Conservation (phyloP, 2,113 vertebrate species). For the Nothocercus julius region DNA sequence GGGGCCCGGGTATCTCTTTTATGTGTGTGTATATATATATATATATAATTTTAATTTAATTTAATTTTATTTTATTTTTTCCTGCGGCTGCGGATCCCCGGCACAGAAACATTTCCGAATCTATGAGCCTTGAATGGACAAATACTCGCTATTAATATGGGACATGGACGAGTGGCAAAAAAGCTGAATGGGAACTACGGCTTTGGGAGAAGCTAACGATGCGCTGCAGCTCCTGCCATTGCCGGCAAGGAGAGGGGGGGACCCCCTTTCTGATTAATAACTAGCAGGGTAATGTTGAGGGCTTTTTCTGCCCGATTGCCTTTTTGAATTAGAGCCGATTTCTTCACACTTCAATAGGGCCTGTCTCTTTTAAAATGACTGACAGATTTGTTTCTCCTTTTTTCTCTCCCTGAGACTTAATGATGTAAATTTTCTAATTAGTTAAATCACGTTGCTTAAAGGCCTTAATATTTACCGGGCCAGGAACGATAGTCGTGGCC, state of each 20-base stretch:
- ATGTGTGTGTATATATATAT: no score
- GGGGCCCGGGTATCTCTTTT: no score
- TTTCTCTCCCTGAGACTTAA: conserved; percentile 85
- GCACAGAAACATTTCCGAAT: conserved; percentile 70
- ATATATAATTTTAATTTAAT: no score
- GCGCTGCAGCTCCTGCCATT: conserved; percentile 70
- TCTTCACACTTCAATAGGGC: conserved; percentile 92
- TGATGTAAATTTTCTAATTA: conserved; percentile 94
- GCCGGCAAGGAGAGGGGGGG: conserved; percentile 66
- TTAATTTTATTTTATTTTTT: neutral
- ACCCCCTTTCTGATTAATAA: conserved; percentile 85
- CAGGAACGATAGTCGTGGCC: conserved; percentile 73
- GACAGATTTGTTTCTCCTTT: conserved; percentile 84
- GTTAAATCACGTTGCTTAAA: conserved; percentile 89
- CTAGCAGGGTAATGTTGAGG: conserved; percentile 87
- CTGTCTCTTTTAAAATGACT: conserved; percentile 93
- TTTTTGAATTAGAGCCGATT: conserved; percentile 91
- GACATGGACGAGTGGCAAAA: conserved; percentile 77
- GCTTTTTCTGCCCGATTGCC: conserved; percentile 89
- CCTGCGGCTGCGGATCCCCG: neutral
- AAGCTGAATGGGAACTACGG: conserved; percentile 75
- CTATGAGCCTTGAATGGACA: conserved; percentile 75
- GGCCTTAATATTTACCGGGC: conserved; percentile 83
- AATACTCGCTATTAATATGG: conserved; percentile 75
- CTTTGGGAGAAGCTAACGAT: conserved; percentile 72